These are phyloP conservation scores for Melitaea athalia DNA, from an alignment of 2,888 invertebrate genomes.

Conservation along the genomic window DNA sequence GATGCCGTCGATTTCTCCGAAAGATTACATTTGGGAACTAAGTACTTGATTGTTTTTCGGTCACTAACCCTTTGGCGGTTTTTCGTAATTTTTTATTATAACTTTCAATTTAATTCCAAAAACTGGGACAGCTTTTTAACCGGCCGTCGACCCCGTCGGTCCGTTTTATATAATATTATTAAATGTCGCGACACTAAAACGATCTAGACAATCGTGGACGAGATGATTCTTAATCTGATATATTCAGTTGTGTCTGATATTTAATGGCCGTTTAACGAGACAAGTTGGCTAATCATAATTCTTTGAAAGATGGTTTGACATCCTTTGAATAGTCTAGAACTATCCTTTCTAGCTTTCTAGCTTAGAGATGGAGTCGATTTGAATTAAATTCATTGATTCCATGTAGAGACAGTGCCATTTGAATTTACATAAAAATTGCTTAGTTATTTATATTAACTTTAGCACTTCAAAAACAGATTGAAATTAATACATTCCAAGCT, in stretches of 20 bases:
- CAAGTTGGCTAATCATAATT: slow-evolving; percentile 24
- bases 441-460: slow-evolving; percentile 62
- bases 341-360: slow-evolving; percentile 55
- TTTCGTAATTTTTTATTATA: slow-evolving; percentile 62
- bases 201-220: neutral
- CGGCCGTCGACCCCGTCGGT: slow-evolving; percentile 41
- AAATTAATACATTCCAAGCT: slow-evolving; percentile 30
- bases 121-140: slow-evolving; percentile 53
- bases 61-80: slow-evolving; percentile 62
- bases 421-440: slow-evolving; percentile 67
- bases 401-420: slow-evolving; percentile 49
- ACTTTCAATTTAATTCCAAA: slow-evolving; percentile 56
- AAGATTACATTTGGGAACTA: slow-evolving; percentile 74
- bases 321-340: slow-evolving; percentile 67
- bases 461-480: slow-evolving; percentile 26
- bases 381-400: slow-evolving; percentile 53
- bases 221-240: neutral
- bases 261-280: slow-evolving; percentile 20
- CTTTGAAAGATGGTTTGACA: slow-evolving; percentile 51
- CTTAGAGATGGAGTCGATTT: slow-evolving; percentile 51
- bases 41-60: slow-evolving; percentile 78
- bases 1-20: slow-evolving; percentile 70
- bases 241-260: neutral
- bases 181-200: neutral
- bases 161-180: slow-evolving; percentile 8